Percentiles rank a stretch among this genome's conserved stretches.
These are phyloP conservation scores for Bombus sylvicola DNA, from an alignment of 1,140 invertebrate genomes.

Conservation along the genomic window DNA sequence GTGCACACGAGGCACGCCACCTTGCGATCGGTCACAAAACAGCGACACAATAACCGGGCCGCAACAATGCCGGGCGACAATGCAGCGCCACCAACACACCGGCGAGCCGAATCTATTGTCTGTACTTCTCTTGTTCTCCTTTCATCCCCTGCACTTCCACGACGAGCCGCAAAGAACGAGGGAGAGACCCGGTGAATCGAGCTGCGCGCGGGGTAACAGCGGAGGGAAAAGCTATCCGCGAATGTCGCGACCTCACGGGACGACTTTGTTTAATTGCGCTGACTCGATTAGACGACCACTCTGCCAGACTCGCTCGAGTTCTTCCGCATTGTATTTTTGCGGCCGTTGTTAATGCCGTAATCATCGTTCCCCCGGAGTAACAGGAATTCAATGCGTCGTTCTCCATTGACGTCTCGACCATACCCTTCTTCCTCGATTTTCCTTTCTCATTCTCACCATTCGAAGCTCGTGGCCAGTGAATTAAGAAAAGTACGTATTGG, in stretches of 20 bases:
- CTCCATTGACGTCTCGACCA: not conserved
- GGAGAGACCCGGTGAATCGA: conserved; percentile 49
- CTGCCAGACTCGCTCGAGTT: conserved; percentile 16
- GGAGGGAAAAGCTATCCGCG: conserved; percentile 56
- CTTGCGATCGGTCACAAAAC: conserved; percentile 80
- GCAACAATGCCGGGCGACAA: conserved; percentile 80
- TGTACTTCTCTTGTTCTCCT: conserved; percentile 80
- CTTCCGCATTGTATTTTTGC: conserved; percentile 11
- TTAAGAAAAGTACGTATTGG: not conserved
- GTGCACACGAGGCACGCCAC: conserved; percentile 74
- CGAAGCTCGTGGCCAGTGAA: not conserved
- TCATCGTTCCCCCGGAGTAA: not conserved
- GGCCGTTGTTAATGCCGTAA: not conserved
- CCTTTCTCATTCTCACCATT: not conserved
- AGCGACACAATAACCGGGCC: conserved; percentile 79
- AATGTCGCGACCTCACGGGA: conserved; percentile 62
- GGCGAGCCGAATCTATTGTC: conserved; percentile 79
- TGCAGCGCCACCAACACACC: conserved; percentile 76
- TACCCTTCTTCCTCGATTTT: not conserved
- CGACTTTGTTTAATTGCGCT: conserved; percentile 71
- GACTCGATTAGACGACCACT: conserved; percentile 57
- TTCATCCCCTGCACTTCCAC: conserved; percentile 77
- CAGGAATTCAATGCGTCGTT: conserved; percentile 17
- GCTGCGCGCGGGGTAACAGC: conserved; percentile 29
- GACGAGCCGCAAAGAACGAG: conserved; percentile 63